Conservation (phyloP, 2,797 vertebrate species). For the Argentina silus region DNA sequence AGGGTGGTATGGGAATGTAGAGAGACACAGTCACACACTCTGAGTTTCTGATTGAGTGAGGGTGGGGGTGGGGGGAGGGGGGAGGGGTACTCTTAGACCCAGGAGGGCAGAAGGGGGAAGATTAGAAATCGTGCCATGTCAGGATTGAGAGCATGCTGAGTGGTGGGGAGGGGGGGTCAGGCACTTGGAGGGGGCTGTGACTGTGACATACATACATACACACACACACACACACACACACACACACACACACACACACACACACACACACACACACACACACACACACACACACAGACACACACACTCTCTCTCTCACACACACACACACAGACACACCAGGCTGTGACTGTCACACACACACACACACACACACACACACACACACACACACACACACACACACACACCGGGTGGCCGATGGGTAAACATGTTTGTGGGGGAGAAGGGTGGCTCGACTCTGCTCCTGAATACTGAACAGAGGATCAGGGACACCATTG, state of each 20-base stretch:
- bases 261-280: no score
- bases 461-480: slow-evolving; percentile 76
- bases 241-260: no score
- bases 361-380: slow-evolving; percentile 64
- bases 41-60: slow-evolving; percentile 51
- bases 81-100: slow-evolving; percentile 62
- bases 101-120: slow-evolving; percentile 56
- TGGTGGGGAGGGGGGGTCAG: slow-evolving; percentile 50
- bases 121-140: slow-evolving; percentile 78
- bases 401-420: slow-evolving; percentile 68
- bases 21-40: slow-evolving; percentile 22
- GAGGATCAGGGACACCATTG: slow-evolving; percentile 65
- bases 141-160: slow-evolving; percentile 75
- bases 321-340: no score
- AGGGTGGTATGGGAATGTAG: slow-evolving; percentile 46
- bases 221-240: not conserved
- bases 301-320: no score
- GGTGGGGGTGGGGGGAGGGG: slow-evolving; percentile 36
- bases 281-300: no score
- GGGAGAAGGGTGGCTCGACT: slow-evolving; percentile 56
- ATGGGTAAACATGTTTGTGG: slow-evolving; percentile 73
- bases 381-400: slow-evolving; percentile 68
- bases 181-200: slow-evolving; percentile 59
- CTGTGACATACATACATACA: slow-evolving; percentile 53
- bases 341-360: no score